These are phyloP conservation scores for Gastrophysa polygoni DNA, from an alignment of 2,888 invertebrate genomes.

Conservation along the genomic window DNA sequence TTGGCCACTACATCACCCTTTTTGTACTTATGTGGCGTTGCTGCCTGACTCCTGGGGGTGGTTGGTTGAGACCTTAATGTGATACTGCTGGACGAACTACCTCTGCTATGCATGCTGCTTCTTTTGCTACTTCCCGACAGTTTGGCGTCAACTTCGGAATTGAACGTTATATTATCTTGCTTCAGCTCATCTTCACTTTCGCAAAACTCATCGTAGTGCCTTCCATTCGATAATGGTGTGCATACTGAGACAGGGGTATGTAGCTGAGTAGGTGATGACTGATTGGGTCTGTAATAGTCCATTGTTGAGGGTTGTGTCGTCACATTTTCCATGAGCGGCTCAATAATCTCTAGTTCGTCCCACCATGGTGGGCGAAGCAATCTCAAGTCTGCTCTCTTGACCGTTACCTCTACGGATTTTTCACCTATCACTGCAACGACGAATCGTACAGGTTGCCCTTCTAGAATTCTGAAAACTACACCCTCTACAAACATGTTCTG, in stretches of 20 bases:
- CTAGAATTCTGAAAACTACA: conserved; percentile 72
- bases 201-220: conserved; percentile 76
- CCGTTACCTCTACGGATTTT: conserved; percentile 66
- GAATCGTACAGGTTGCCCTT: conserved; percentile 69
- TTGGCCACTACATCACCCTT: conserved; percentile 97
- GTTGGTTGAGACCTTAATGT: conserved; percentile 91
- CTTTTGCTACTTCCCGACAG: conserved; percentile 80
- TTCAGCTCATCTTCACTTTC: conserved; percentile 91
- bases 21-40: conserved; percentile 94
- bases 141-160: conserved; percentile 77
- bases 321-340: conserved; percentile 36
- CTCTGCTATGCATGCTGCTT: conserved; percentile 89
- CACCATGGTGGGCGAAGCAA: conserved; percentile 95
- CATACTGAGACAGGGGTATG: conserved; percentile 57
- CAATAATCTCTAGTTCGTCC: conserved; percentile 83
- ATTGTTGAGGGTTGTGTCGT: conserved; percentile 33
- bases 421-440: conserved; percentile 66
- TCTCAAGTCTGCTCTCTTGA: conserved; percentile 88
- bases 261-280: conserved; percentile 64
- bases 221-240: conserved; percentile 64
- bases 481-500: conserved; percentile 85
- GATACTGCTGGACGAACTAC: conserved; percentile 89
- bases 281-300: conserved; percentile 41
- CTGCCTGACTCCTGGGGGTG: conserved; percentile 85
- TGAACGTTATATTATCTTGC: conserved; percentile 78